Base-by-base conservation (phyloP, 2,888 invertebrate species). In the Andrena chrysosceles region DNA sequence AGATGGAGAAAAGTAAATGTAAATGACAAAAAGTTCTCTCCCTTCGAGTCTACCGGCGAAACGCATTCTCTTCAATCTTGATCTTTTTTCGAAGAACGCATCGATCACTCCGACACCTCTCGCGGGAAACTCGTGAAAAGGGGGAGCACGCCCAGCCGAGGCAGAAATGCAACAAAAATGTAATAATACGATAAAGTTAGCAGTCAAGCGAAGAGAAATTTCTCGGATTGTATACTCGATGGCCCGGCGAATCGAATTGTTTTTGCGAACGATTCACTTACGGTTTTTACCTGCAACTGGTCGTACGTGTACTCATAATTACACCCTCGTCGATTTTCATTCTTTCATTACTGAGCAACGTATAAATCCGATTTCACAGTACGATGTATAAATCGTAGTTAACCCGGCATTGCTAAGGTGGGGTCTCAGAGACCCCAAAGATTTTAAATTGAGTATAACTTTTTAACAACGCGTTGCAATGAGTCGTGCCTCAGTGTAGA, bases 21-120 rank as follows among this genome's bases (percentile, higher is more conserved):
- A 82, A 86, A 82, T 84, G 85, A 77, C 85, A 84, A 79, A 81
- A 85, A 80, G 70, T 82, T 86, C 62, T 64, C 52, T 20, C 29
- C 26, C 23, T 20, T 33, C 35, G 64, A 85, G 78, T 77, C 52
- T 71, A 77, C 72, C 63, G 60, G 74, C 59, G 72, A 77, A 80
- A 84, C 74, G 84, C 83, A 85, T 83, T 86, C 83, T 89, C 87
- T 73, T 87, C 87, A 80, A 87, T 87, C 89, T 85, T 87, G 84
- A 89, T 89, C 89, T 86, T 79, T 89, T 84, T 86, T 80, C 77
- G 81, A 84, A 84, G 81, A 85, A 85, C 72, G 77, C 87, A 88
- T 89, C 89, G 86, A 88, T 88, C 88, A 88, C 78, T 77, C 85
- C 79, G 84, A 85, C 86, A 81, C 82, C 71, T 85, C 85, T 84